Evolutionary conservation across 2,888 invertebrate species (phyloP).

Genomic region (Nephrotoma guestfalica): DNA sequence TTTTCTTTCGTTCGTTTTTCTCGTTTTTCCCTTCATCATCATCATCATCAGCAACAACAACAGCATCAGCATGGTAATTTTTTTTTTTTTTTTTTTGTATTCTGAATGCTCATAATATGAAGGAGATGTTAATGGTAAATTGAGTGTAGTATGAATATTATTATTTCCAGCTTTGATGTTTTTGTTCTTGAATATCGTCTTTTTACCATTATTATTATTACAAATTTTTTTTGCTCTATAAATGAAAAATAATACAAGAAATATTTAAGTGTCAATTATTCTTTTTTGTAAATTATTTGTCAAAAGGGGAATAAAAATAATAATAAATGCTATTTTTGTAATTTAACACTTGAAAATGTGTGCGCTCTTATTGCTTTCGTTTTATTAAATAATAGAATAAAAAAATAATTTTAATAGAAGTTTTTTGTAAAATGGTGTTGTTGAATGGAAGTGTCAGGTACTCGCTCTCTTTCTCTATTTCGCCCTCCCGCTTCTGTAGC

Average conservation of each 20-base stretch:
- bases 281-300: neutral
- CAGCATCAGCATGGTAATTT: neutral
- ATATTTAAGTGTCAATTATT: neutral
- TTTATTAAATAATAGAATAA: neutral
- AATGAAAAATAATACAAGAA: neutral
- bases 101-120: neutral
- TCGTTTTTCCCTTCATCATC: neutral
- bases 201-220: neutral
- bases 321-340: neutral
- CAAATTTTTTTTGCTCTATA: neutral
- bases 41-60: neutral
- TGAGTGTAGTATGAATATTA: neutral
- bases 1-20: neutral
- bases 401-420: neutral
- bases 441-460: neutral
- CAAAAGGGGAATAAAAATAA: neutral
- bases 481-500: no score
- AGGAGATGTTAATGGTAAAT: neutral
- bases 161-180: neutral
- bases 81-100: neutral
- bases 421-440: neutral
- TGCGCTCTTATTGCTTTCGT: neutral
- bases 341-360: neutral
- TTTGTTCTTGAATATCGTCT: neutral
- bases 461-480: neutral